Evolutionary conservation across 2,797 vertebrate species (phyloP), one percentile per base, ranked within the genome.

Genomic region (Melopsittacus undulatus): DNA sequence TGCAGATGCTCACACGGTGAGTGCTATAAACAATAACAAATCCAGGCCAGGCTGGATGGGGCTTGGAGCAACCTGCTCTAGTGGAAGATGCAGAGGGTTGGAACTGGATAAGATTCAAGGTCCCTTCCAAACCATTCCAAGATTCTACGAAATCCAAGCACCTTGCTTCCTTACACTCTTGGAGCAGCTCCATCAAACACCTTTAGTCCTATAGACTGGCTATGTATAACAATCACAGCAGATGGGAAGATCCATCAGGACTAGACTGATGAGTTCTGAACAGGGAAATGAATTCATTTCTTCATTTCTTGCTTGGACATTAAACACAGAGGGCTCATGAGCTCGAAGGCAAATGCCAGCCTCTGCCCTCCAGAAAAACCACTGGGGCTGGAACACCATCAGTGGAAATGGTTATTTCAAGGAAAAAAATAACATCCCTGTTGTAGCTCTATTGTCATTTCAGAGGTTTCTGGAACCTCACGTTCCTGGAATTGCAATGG

Each of bases 261-360:
- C n/a, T 2, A 57, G 56, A 57, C 22, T 6, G 26, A 27, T 1
- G 2, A 29, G 18, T 14, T 52, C 57, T 40, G 46, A 61, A 10
- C 5, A 7, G 52, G 36, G 29, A 48, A 34, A n/a, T n/a, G n/a
- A n/a, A n/a, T n/a, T n/a, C n/a, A n/a, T n/a, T n/a, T n/a, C n/a
- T n/a, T n/a, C n/a, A n/a, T n/a, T n/a, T n/a, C n/a, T n/a, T 18
- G 42, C 40, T 38, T 13, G 32, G 57, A 42, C 10, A 29, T 4
- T 5, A n/a, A 78, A n/a, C 26, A 9, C 0, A 13, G 2, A n/a
- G 38, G 23, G 36, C 1, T 75, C 66, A 5, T 2, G 15, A 87
- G 32, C 21, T 17, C 36, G 23, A 46, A 19, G 10, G 51, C 34
- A 49, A 64, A 49, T 0, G 23, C 46, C 59, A 78, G 38, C 2